Evolutionary conservation across 2,888 invertebrate genomes (phyloP).

Genomic region (Drosophila longiperda): DNA sequence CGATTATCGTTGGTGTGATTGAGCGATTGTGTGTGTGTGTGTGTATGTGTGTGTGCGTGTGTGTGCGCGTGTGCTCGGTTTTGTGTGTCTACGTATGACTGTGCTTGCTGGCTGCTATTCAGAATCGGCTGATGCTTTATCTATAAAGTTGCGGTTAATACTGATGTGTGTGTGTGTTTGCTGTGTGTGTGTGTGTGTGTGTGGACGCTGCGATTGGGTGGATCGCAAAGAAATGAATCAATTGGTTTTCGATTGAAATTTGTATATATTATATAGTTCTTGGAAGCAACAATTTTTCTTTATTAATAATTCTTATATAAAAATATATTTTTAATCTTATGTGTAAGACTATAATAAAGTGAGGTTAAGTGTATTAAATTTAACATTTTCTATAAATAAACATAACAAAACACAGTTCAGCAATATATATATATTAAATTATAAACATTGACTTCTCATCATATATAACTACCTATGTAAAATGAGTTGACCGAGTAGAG

Average conservation of each 20-base stretch:
- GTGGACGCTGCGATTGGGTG: constrained; percentile 30
- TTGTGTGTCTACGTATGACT: constrained; percentile 18
- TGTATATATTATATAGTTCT: not conserved
- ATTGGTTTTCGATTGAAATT: constrained; percentile 1
- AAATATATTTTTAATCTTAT: not conserved
- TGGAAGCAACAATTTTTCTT: not conserved
- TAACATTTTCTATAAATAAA: not conserved
- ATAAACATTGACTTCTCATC: not conserved
- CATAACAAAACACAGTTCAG: not conserved
- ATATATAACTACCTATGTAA: not conserved
- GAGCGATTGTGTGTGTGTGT: constrained; percentile 10
- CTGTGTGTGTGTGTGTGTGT: constrained; percentile 3
- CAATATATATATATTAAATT: not conserved
- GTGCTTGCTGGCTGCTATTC: constrained; percentile 42
- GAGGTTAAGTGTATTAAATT: not conserved
- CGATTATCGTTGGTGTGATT: constrained; percentile 47
- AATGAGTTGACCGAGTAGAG: not conserved
- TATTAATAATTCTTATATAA: not conserved
- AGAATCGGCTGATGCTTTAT: constrained; percentile 79
- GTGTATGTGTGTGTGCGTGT: constrained; percentile 14
- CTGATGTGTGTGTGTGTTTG: constrained; percentile 8
- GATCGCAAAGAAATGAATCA: constrained; percentile 35
- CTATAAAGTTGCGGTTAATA: constrained; percentile 58
- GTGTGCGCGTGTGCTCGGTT: constrained; percentile 1
- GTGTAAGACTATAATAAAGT: not conserved